phyloP scores from a whole-genome alignment of 2,888 invertebrate species.

The Noctua janthe region DNA sequence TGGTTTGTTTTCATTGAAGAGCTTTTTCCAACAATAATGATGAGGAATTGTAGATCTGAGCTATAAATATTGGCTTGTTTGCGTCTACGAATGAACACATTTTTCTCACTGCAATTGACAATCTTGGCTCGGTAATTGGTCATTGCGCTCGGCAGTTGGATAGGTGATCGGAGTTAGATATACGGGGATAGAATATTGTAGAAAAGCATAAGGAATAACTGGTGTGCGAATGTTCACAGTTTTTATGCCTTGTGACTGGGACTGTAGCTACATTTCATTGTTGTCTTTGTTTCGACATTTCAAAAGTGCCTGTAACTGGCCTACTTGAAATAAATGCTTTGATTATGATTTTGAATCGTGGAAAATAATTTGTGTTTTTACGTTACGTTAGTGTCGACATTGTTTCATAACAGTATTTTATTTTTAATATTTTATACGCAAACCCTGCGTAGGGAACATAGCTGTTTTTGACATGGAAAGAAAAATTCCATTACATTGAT shows the following conservation, averaged over 20 bases:
- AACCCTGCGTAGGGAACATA: no score
- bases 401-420: no score
- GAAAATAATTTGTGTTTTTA: neutral
- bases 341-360: no score
- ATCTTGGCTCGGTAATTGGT: constrained; percentile 48
- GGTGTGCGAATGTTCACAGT: neutral
- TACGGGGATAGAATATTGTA: neutral
- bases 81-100: neutral
- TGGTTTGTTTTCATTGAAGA: neutral
- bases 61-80: constrained; percentile 9
- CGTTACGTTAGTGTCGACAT: neutral
- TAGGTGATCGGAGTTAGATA: neutral
- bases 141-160: constrained; percentile 3
- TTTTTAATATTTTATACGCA: no score
- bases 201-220: neutral
- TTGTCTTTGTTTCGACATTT: no score
- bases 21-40: neutral
- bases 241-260: no score
- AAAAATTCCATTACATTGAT: no score
- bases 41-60: neutral
- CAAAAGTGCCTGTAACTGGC: no score
- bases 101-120: constrained; percentile 45
- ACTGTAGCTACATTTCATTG: no score
- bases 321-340: no score
- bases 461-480: no score